Percentiles rank a stretch among this genome's conserved stretches.
Evolutionary conservation across 2,888 invertebrate genomes (phyloP).

Genomic region (Gerris lacustris): DNA sequence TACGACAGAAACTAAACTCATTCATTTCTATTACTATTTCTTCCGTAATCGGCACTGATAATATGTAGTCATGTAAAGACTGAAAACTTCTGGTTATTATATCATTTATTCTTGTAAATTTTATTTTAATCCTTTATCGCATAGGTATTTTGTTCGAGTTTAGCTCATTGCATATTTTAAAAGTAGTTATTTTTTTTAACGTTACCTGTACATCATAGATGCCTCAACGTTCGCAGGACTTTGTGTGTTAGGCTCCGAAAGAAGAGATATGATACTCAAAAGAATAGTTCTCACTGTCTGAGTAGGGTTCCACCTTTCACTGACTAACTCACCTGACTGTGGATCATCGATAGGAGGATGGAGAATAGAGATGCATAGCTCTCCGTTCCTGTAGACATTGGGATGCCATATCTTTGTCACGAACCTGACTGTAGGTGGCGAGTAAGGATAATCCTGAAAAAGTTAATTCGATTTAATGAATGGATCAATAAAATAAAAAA

Average conservation of each 20-base stretch:
- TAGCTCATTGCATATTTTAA: too few species aligned
- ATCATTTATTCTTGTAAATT: too few species aligned
- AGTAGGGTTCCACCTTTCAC: slow-evolving; percentile 27
- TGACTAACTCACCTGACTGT: slow-evolving; percentile 25
- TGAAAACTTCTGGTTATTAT: too few species aligned
- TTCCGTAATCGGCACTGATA: too few species aligned
- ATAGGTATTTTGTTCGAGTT: too few species aligned
- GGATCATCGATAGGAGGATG: slow-evolving; percentile 26
- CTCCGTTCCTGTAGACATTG: slow-evolving; percentile 26
- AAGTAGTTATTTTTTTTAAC: too few species aligned
- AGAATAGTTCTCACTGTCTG: slow-evolving; percentile 25
- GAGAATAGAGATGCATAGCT: slow-evolving; percentile 25
- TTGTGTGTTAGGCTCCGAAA: slow-evolving; percentile 26
- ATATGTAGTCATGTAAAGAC: too few species aligned
- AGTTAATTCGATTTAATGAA: neutral
- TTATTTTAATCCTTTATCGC: too few species aligned
- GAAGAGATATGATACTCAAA: slow-evolving; percentile 24
- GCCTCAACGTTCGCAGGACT: slow-evolving; percentile 26
- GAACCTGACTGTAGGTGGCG: slow-evolving; percentile 24
- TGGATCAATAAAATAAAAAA: too few species aligned
- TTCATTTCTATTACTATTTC: too few species aligned
- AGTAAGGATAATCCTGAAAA: slow-evolving; percentile 24
- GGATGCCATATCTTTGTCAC: slow-evolving; percentile 25
- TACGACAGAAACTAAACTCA: too few species aligned
- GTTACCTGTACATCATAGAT: slow-evolving; percentile 21